Evolutionary conservation across 1,140 invertebrate species (phyloP), one percentile per base, ranked within the genome.

Genomic region (Steinernema feltiae): DNA sequence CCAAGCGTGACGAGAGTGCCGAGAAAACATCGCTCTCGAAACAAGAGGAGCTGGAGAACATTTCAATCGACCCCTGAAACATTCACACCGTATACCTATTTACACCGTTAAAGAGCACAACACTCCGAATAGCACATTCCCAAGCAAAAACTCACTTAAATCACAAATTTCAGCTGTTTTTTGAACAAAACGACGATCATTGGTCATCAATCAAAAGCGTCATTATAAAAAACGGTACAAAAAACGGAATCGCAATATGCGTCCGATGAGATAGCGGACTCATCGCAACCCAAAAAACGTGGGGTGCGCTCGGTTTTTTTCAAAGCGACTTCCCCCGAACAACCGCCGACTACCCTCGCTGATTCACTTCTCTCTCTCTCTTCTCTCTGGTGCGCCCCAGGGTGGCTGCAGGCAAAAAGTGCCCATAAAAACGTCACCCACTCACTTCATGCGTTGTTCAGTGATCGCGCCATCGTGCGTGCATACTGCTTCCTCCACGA

Each of bases 61-160:
- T 63, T 27, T 63, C 53, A 63, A n/a, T n/a, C n/a, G n/a, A 41
- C 53, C 24, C 53, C 53, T 63, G 53, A 63, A 63, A 63, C 53
- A 63, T 3, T 63, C 3, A 15, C 2, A 15, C n/a, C n/a, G n/a
- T 15, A n/a, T 27, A 3, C 12, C 2, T 63, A 63, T n/a, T n/a
- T 17, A 21, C 53, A 27, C 15, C 12, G 7, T 41, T 41, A 41
- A 63, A 3, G 24, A n/a, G n/a, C n/a, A n/a, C n/a, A 27, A 63
- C 53, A 15, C 24, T 63, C 53, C 53, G 12, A 27, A 63, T 63
- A 3, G 24, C 53, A 63, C n/a, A 63, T 63, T 63, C 24, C 53
- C 53, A 27, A 7, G 53, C 3, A 3, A 63, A 7, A 41, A 41
- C 18, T 41, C 18, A 63, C 24, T 3, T 15, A 63, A 63, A 63